Evolutionary conservation across 2,888 invertebrate species (phyloP), one percentile per base, ranked within the genome.

Genomic region (Geophilus truncorum): DNA sequence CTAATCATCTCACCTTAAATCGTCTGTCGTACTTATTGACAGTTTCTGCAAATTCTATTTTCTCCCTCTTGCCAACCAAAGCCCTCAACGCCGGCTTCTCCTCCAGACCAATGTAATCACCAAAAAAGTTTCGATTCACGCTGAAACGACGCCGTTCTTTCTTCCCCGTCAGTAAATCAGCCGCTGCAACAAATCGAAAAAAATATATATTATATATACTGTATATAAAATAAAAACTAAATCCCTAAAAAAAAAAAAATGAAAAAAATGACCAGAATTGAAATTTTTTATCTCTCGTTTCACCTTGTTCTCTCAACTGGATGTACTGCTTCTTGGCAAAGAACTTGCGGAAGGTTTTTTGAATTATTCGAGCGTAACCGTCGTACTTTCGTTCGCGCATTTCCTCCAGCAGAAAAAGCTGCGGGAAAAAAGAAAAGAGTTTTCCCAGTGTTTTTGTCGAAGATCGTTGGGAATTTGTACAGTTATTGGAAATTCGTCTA

Each of bases 21-120:
- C 90, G 86, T 78, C 92, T 87, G 85, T 92, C 92, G 86, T 90
- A 92, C 85, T 92, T 92, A 83, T 88, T 89, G 57, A 91, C 90
- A 51, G 90, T 89, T 84, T 90, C 90, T 34, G 92, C 91, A 86
- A 91, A 92, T 82, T 90, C 88, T n/a, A 92, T 89, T 83, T 91
- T 89, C 84, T 92, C 92, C 75, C 91, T 86, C 83, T 90, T 89
- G 28, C 91, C 91, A 57, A 91, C 88, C 32, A 92, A 86, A 77
- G 88, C 88, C 82, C 88, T 87, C 30, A 91, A 86, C 15, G 88
- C 89, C 7, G 91, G 90, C 82, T 89, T 88, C 82, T 90, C 88
- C 81, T 92, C 92, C 83, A 92, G 84, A 0, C 92, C 92, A 82
- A 92, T 90, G 86, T 92, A 92, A 86, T 92, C 92, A 6, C 91